Conservation (phyloP, 2,113 vertebrate species). For the Tauraco erythrolophus region DNA sequence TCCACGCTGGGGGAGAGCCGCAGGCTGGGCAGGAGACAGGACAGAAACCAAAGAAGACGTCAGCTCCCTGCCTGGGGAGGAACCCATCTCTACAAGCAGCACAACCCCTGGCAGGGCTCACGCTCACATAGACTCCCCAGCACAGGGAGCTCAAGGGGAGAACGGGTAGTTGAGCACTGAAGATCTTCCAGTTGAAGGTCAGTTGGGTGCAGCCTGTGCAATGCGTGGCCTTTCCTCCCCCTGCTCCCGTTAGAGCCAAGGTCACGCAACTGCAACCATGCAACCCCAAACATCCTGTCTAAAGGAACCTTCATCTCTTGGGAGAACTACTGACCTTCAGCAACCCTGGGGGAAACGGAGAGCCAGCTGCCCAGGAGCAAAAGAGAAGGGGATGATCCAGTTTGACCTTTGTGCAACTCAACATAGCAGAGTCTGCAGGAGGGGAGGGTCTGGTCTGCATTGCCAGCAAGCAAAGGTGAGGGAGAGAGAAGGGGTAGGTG, state of each 20-base stretch:
- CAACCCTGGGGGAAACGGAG: not conserved
- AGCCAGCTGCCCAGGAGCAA: not conserved
- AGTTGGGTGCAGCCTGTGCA: not conserved
- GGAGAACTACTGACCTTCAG: not conserved
- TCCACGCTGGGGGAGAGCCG: slow-evolving; percentile 90
- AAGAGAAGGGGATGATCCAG: not conserved
- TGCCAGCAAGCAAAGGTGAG: fast-evolving
- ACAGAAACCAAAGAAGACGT: not conserved
- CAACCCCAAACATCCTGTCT: not conserved
- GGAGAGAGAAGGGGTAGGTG: not conserved
- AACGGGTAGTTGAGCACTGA: not conserved
- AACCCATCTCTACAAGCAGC: not conserved
- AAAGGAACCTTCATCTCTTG: not conserved
- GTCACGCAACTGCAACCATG: not conserved
- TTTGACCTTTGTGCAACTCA: not conserved
- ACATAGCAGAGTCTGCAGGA: not conserved
- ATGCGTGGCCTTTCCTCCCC: not conserved
- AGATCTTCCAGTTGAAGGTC: not conserved
- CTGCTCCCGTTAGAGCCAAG: not conserved
- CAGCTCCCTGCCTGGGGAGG: not conserved
- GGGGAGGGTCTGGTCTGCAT: not conserved
- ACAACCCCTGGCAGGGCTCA: not conserved
- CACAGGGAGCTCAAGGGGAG: not conserved
- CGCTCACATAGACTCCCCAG: not conserved
- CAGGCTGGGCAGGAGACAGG: slow-evolving; percentile 74